Evolutionary conservation across 2,113 vertebrate genomes (phyloP).

Genomic region (Synchiropus splendidus): DNA sequence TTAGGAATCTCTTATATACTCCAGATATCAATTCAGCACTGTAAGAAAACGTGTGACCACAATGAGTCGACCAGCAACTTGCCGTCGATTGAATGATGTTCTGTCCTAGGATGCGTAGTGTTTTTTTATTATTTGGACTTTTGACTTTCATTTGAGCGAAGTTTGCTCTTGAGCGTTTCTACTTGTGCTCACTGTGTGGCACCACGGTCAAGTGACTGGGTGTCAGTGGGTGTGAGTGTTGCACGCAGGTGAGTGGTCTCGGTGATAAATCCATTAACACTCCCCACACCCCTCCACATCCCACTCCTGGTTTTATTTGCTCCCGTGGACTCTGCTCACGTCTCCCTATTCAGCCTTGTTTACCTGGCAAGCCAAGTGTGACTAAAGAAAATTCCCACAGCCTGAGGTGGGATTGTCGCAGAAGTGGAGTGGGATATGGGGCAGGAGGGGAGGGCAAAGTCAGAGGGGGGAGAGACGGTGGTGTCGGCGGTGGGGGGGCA

Average conservation of each 20-base stretch:
- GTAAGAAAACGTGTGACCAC: too few relatives aligned
- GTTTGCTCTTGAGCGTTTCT: too few relatives aligned
- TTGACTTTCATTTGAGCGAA: too few relatives aligned
- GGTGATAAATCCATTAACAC: conserved; percentile 75
- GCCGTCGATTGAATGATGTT: too few relatives aligned
- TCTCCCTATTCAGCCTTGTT: conserved; percentile 75
- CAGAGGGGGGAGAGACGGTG: conserved; percentile 26
- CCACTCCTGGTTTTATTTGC: conserved; percentile 59
- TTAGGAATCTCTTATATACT: too few relatives aligned
- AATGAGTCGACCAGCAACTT: too few relatives aligned
- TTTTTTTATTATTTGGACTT: too few relatives aligned
- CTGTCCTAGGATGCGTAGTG: too few relatives aligned
- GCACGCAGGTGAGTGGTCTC: conserved; percentile 14
- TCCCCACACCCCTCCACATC: conserved; percentile 22
- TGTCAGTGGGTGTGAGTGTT: conserved; percentile 5
- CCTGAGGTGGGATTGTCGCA: conserved; percentile 66
- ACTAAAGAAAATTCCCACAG: conserved; percentile 86
- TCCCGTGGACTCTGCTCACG: conserved; percentile 52
- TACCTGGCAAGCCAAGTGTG: conserved; percentile 87
- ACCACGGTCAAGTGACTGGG: too few relatives aligned
- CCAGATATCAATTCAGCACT: too few relatives aligned
- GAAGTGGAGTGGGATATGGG: conserved; percentile 18
- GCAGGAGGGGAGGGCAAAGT: conserved; percentile 21
- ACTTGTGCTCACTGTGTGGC: too few relatives aligned
- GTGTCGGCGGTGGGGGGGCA: neutral